A percentile compares a stretch with the other conserved stretches of the same genome.
phyloP scores from a whole-genome alignment of 1,140 invertebrate species.

The Drosophila funebris region DNA sequence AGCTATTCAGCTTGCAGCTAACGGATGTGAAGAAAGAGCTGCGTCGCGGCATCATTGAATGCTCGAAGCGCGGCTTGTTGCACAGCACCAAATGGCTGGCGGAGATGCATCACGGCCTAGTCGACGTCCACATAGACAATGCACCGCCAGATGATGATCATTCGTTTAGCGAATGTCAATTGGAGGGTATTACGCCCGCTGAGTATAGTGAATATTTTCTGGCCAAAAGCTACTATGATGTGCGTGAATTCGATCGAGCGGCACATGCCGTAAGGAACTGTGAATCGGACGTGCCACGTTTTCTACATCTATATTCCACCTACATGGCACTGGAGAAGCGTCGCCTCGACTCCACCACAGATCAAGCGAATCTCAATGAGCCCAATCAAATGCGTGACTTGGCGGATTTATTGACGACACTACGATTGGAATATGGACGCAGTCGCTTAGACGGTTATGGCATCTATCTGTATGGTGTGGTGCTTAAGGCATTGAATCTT shows the following conservation, averaged over 20 bases:
- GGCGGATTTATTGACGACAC: slow-evolving; percentile 85
- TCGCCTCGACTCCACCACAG: slow-evolving; percentile 92
- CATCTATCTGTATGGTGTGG: slow-evolving; percentile 95
- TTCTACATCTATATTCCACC: slow-evolving; percentile 92
- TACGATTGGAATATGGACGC: slow-evolving; percentile 86
- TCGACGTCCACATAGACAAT: slow-evolving; percentile 86
- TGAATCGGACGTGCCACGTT: slow-evolving; percentile 87
- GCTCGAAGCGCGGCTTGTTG: slow-evolving; percentile 75
- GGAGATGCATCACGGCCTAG: slow-evolving; percentile 91
- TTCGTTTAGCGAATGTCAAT: slow-evolving; percentile 63
- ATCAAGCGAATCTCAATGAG: slow-evolving; percentile 89
- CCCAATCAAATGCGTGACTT: slow-evolving; percentile 86
- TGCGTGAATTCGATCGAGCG: slow-evolving; percentile 95
- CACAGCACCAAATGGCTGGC: slow-evolving; percentile 91
- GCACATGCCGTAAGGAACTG: slow-evolving; percentile 92
- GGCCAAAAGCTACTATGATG: slow-evolving; percentile 95
- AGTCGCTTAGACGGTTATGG: slow-evolving; percentile 93
- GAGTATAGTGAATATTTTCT: slow-evolving; percentile 91
- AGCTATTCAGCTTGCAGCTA: slow-evolving; percentile 68
- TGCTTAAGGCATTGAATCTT: slow-evolving; percentile 94
- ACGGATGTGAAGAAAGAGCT: slow-evolving; percentile 76
- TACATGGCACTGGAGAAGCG: slow-evolving; percentile 96
- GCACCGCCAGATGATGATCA: slow-evolving; percentile 78
- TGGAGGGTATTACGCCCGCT: slow-evolving; percentile 83
- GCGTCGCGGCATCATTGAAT: slow-evolving; percentile 77